Base-by-base conservation (phyloP, 2,888 invertebrate genomes). In the Drosophila paracracens region DNA sequence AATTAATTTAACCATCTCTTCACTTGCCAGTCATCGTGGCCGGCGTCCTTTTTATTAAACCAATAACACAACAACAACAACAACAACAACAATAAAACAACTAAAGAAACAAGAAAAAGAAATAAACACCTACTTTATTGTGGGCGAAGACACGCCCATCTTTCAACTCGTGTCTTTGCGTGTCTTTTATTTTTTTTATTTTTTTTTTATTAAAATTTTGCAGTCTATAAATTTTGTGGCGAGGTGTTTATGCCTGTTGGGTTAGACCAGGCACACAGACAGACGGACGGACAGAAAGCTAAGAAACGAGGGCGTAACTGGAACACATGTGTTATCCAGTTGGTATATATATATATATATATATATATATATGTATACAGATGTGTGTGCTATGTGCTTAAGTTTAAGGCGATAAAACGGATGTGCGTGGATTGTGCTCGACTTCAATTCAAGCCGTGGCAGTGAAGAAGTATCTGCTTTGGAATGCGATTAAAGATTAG, bases 1-100 rank as follows among this genome's bases (percentile, higher is more conserved):
- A 87, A 87, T 87, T 87, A 87, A 87, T 87, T 87, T 87, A 87
- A 84, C 91, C 91, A 89, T 84, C 88, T 90, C 90, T 88, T 90
- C 87, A 81, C 78, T 88, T 73, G 83, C 87, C 86, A 72, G 86
- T 82, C 86, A 75, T 74, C 70, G 82, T 66, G 76, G 74, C 82
- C 71, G 50, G 53, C 69, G 50, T 71, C 68, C 82, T 72, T 78
- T 79, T 79, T 78, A 63, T 77, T 69, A 81, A 77, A 81, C 79
- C 82, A 73, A 78, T 78, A 78, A 81, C 29, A 79, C 60, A 71
- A 77, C 70, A 68, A 56, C 33, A 70, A 56, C 33, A 35, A 51
- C 27, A 53, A 31, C 31, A 67, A 50, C 3, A 38, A 63, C 25
- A 25, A 25, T 52, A 66, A 53, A 67, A 50, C 5, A 38, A 21